Evolutionary conservation across 2,888 invertebrate species (phyloP), one percentile per base, ranked within the genome.

Genomic region (Leptinotarsa tumamoca): DNA sequence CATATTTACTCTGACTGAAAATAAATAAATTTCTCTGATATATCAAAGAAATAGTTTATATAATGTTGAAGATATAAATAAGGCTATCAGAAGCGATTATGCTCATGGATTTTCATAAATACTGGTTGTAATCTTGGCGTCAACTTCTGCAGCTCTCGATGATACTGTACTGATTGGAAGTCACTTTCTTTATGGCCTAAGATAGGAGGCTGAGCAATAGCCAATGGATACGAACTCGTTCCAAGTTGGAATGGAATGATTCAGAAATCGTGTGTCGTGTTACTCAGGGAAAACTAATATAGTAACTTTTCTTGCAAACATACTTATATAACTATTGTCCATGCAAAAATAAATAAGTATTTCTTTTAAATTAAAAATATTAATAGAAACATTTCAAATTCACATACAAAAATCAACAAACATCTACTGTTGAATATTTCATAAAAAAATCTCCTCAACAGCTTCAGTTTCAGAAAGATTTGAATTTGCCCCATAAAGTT

Each of bases 161-260:
- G 50, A 68, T 43, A 73, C 58, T n/a, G 15, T 21, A 50, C 56
- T 68, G 68, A 73, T 73, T 73, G 51, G 68, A 74, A 68, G 33
- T 56, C 52, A 70, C 67, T 70, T 70, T 67, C 23, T 74, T 67
- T 67, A 74, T 70, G 10, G 54, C 43, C 56, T 67, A 50, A 74
- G 70, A 71, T 74, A 74, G 14, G 49, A 54, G 50, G 66, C 66
- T 23, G 23, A 50, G 54, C 43, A 52, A 18, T 58, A 58, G 14
- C 18, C 58, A 10, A 23, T 58, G 14, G 10, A 15, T 14, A 33
- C 27, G 63, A 63, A 33, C 63, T 33, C 33, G 33, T 63, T 63
- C n/a, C 1, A 17, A 27, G 33, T n/a, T 7, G 33, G 58, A 68
- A 21, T 43, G 67, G 72, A 75, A 75, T 73, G 69, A 18, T 61